Conservation (phyloP, 1,140 invertebrate genomes). For the Drosophila trapezifrons region DNA sequence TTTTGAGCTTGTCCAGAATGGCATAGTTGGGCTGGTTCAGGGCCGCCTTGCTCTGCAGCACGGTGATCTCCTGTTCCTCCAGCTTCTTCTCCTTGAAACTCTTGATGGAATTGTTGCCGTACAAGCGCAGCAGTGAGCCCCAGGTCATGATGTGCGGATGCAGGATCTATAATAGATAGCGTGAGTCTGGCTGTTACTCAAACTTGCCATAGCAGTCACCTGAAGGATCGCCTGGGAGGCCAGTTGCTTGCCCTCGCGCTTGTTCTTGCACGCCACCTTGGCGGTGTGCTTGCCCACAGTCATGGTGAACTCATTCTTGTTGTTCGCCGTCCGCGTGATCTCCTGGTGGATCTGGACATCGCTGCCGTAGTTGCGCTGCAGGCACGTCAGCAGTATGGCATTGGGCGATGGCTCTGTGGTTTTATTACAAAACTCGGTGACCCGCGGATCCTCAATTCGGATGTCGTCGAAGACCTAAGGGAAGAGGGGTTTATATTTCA, state of each 20-base stretch:
- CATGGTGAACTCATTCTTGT: constrained; percentile 97
- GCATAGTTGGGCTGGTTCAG: constrained; percentile 97
- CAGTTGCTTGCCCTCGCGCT: constrained; percentile 98
- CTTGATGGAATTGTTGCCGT: constrained; percentile 96
- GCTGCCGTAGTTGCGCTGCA: constrained; percentile 96
- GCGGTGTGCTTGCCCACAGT: constrained; percentile 96
- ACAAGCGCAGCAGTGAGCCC: constrained; percentile 96
- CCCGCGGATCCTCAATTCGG: constrained; percentile 95
- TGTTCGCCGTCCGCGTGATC: constrained; percentile 94
- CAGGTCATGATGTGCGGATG: constrained; percentile 97
- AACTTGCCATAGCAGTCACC: constrained; percentile 66
- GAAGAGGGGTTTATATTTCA: not conserved
- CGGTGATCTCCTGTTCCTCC: constrained; percentile 96
- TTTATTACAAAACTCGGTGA: constrained; percentile 96
- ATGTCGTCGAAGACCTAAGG: constrained; percentile 96
- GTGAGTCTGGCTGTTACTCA: not conserved
- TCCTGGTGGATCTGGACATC: constrained; percentile 95
- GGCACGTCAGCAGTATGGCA: constrained; percentile 95
- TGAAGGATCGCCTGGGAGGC: constrained; percentile 98
- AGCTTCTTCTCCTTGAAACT: constrained; percentile 97
- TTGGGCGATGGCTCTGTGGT: constrained; percentile 97
- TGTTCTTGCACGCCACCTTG: constrained; percentile 96
- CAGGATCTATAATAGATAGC: constrained; percentile 86
- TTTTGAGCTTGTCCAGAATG: constrained; percentile 94
- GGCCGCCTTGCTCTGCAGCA: constrained; percentile 94